Evolutionary conservation across 1,140 invertebrate genomes (phyloP).

Genomic region (Heterodera carotae): DNA sequence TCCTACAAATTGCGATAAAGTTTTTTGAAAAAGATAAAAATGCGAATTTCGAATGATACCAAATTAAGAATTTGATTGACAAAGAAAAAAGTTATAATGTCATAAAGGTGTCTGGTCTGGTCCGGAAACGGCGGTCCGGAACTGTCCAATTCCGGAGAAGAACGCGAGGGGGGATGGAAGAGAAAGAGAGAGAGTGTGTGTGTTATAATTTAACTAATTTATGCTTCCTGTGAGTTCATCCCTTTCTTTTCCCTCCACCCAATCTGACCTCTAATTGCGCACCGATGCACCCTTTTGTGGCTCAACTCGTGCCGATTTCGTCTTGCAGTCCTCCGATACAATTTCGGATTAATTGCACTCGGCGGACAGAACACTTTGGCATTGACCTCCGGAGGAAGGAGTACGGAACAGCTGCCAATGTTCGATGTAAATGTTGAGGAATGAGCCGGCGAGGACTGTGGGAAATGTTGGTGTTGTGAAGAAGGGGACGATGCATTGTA

Average conservation of each 20-base stretch:
- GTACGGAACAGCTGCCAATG: not conserved
- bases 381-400: conserved; percentile 44
- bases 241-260: too few relatives aligned
- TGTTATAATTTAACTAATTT: not conserved
- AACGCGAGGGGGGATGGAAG: too few relatives aligned
- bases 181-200: too few relatives aligned
- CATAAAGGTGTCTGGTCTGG: too few relatives aligned
- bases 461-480: not conserved
- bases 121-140: too few relatives aligned
- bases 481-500: not conserved
- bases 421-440: not conserved
- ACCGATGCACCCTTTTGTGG: conserved; percentile 45
- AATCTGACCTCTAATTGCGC: conserved; percentile 41
- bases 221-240: too few relatives aligned
- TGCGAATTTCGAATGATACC: too few relatives aligned
- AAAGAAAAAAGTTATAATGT: too few relatives aligned
- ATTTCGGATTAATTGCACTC: conserved; percentile 47
- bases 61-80: too few relatives aligned
- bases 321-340: conserved; percentile 35
- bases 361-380: conserved; percentile 54
- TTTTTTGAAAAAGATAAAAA: too few relatives aligned
- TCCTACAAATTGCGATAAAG: too few relatives aligned
- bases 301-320: conserved; percentile 43
- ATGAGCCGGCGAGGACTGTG: conserved; percentile 9
- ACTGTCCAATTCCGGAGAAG: too few relatives aligned